These are phyloP conservation scores for Cyphomyrus discorhynchus DNA, from an alignment of 2,113 vertebrate genomes.

Conservation along the genomic window DNA sequence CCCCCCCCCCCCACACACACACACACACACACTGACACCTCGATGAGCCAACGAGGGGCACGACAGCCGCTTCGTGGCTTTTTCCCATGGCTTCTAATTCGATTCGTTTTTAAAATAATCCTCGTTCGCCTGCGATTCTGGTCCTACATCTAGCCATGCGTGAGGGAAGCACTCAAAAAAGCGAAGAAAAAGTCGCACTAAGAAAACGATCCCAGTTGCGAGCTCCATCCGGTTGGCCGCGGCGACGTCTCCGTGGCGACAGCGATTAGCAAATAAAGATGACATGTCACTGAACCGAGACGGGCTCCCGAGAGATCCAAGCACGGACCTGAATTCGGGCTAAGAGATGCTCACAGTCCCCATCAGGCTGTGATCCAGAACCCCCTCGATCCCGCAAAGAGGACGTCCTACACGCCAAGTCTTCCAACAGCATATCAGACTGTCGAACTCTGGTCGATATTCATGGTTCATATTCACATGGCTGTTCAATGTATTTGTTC, in stretches of 20 bases:
- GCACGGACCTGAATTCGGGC: neutral
- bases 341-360: neutral
- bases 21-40: neutral
- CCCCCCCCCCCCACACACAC: neutral
- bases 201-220: neutral
- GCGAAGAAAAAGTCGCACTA: neutral
- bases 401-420: neutral
- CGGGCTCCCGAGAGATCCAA: neutral
- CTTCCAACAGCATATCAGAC: neutral
- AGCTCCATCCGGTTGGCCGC: neutral
- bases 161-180: neutral
- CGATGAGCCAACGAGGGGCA: neutral
- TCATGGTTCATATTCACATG: neutral
- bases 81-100: neutral
- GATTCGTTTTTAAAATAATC: neutral
- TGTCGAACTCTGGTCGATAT: neutral
- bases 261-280: neutral
- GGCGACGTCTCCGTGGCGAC: neutral
- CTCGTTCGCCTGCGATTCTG: neutral
- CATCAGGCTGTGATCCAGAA: neutral
- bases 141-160: neutral
- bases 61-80: neutral
- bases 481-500: neutral
- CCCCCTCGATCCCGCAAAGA: neutral
- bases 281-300: neutral